Evolutionary conservation across 2,113 vertebrate genomes (phyloP), one percentile per base, ranked within the genome.

Genomic region (Hyla sarda): DNA sequence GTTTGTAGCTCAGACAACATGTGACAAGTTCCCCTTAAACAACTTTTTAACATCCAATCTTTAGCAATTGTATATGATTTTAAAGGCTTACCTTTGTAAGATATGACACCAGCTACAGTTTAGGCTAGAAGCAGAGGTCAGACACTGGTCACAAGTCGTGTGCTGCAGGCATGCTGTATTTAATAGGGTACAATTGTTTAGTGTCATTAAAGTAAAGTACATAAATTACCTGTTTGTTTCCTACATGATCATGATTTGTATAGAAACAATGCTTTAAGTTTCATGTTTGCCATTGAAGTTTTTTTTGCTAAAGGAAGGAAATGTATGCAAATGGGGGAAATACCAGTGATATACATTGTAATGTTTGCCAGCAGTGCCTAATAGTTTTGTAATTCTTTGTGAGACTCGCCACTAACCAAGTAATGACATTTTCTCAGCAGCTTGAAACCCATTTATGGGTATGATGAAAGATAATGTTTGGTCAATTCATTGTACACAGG

Each of bases 21-120:
- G 41, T 41, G 3, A 41, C 41, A 41, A 8, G 3, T 41, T 41
- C 41, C 41, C 3, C 8, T 41, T 41, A 41, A 41, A 41, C 41
- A n/a, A n/a, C n/a, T n/a, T 8, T 41, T 41, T 41, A 41, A 41
- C n/a, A n/a, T 6, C 5, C 54, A 5, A 23, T n/a, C 13, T 12
- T 25, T 28, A 62, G 10, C 11, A 25, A 8, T 56, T 5, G 3
- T 3, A 23, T 62, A 28, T 62, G n/a, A 13, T 62, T 62, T 12
- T 21, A 71, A 1, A 50, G 41, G 17, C 56, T 78, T 91, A 99
- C 98, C 97, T 96, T 89, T 98, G 97, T 81, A 99, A 93, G 47
- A 96, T 95, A 47, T 98, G 96, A 85, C 98, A 99, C 98, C 98
- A 99, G 87, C 94, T 96, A 75, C 98, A 99, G 90, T 93, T 94